Conservation (phyloP, 2,888 invertebrate species). For the Mesodorylaimus sp. region DNA sequence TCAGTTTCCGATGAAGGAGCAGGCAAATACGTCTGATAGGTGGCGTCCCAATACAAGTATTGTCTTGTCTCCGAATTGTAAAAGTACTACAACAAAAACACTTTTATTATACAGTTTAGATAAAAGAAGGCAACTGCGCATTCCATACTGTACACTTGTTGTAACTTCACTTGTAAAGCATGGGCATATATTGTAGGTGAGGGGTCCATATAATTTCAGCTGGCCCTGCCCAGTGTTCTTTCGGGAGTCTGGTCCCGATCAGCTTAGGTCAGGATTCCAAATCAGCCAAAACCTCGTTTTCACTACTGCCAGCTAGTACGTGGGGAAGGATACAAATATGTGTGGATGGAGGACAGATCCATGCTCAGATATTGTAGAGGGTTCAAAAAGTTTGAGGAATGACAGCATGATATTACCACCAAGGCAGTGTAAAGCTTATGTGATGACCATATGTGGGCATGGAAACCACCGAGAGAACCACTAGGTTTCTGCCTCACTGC, state of each 20-base stretch:
- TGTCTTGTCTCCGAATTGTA: constrained; percentile 74
- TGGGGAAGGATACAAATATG: too few species aligned
- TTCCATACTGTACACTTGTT: background rate
- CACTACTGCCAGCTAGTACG: too few species aligned
- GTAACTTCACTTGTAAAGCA: background rate
- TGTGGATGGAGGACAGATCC: too few species aligned
- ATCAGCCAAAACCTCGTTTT: too few species aligned
- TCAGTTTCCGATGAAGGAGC: constrained; percentile 24
- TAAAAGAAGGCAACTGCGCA: background rate
- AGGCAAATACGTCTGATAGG: constrained; percentile 33
- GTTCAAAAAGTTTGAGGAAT: too few species aligned
- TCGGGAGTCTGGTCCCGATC: background rate
- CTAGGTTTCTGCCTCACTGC: too few species aligned
- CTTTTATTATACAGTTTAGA: background rate
- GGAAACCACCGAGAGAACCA: too few species aligned
- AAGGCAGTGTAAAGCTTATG: too few species aligned
- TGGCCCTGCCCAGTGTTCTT: background rate
- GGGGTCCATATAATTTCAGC: background rate
- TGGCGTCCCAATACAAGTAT: constrained; percentile 80
- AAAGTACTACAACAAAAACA: constrained; percentile 47
- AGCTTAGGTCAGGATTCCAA: too few species aligned
- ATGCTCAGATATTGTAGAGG: too few species aligned
- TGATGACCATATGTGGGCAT: too few species aligned
- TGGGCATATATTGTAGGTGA: background rate
- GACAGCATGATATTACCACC: too few species aligned